Conservation (phyloP, 2,113 vertebrate species). For the Geococcyx californianus region DNA sequence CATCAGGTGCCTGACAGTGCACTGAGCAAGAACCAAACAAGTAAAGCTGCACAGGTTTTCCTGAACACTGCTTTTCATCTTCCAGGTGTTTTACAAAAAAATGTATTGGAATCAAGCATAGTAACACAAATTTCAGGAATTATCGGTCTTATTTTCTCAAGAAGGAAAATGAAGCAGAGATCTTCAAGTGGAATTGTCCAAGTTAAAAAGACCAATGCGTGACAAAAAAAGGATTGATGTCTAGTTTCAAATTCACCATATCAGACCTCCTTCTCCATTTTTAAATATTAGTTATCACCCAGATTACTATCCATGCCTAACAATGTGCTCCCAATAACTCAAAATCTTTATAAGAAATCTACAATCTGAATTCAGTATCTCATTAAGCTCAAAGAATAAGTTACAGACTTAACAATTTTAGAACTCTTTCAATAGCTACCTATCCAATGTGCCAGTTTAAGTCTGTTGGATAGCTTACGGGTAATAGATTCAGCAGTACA, state of each 20-base stretch:
- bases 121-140: not conserved
- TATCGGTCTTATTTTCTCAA: not conserved
- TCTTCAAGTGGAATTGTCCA: not conserved
- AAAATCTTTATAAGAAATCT: not conserved
- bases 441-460: not conserved
- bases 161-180: not conserved
- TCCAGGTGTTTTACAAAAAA: not conserved
- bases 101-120: not conserved
- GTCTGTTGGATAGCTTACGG: not conserved
- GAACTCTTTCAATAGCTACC: not conserved
- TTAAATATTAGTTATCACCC: not conserved
- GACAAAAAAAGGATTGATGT: not conserved
- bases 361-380: not conserved
- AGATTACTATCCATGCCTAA: not conserved
- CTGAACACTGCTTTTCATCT: not conserved
- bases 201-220: not conserved
- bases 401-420: not conserved
- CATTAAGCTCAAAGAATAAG: not conserved
- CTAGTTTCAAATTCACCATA: not conserved
- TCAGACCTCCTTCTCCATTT: not conserved
- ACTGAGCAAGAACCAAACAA: not conserved
- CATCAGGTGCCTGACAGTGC: not conserved
- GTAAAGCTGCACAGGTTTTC: not conserved
- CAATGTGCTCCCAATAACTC: not conserved
- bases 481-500: not conserved